Evolutionary conservation across 1,140 invertebrate species (phyloP), one percentile per base, ranked within the genome.

Genomic region (Bathynomus jamesi): DNA sequence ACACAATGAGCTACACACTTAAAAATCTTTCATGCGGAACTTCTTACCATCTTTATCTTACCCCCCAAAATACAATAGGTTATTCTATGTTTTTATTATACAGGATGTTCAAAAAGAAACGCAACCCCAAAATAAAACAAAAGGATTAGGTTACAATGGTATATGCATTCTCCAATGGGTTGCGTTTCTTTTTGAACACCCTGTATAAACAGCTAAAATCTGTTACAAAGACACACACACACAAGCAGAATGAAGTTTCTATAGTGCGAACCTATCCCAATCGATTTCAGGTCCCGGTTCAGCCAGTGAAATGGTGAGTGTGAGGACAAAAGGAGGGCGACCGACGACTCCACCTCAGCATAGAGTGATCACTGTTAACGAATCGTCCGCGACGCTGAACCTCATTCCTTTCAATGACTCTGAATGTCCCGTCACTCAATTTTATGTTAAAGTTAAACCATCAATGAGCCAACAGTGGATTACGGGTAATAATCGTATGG

Each of bases 251-350:
- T n/a, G n/a, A n/a, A n/a, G n/a, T n/a, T n/a, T n/a, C n/a, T n/a
- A n/a, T n/a, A n/a, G n/a, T n/a, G n/a, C n/a, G n/a, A n/a, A n/a
- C n/a, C n/a, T n/a, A n/a, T n/a, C n/a, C n/a, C n/a, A n/a, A n/a
- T n/a, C n/a, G n/a, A n/a, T n/a, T n/a, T 1, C 60, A 76, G 75
- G 75, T 28, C 74, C 78, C n/a, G 81, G 82, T 60, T 74, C 78
- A 3, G 77, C 80, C 24, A 83, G 82, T 64, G 74, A 80, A 8
- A 76, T 79, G 8, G 76, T 83, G 4, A 79, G 78, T 7, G 78
- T 80, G 11, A 80, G 79, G 65, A 84, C 83, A 4, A 82, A 83
- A 68, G 83, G 77, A 73, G 79, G 30, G 79, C 80, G 66, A 78
- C 79, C 71, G 80, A 82, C 75, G 75, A 77, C 24, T 79, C 81